These are phyloP conservation scores for Aspidiotus destructor DNA, from an alignment of 2,888 invertebrate genomes.

Conservation along the genomic window DNA sequence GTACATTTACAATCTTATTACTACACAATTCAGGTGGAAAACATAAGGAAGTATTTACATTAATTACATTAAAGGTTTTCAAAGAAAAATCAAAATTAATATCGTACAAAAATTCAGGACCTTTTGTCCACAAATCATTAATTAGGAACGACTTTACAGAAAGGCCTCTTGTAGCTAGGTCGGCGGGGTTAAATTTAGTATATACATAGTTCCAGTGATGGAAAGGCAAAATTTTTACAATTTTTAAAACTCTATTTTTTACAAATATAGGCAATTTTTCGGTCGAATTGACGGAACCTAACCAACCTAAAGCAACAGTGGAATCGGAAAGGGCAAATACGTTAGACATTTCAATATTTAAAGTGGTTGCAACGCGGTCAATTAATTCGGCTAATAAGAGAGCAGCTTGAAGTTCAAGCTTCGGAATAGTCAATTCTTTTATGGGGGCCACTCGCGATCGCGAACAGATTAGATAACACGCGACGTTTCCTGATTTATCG, in stretches of 20 bases:
- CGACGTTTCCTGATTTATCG: constrained; percentile 29
- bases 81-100: not conserved
- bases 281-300: not conserved
- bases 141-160: not conserved
- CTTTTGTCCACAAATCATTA: not conserved
- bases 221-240: not conserved
- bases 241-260: not conserved
- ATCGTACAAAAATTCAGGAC: not conserved
- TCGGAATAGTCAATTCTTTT: constrained; percentile 32
- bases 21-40: no score
- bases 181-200: not conserved
- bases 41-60: not conserved
- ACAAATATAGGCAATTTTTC: constrained; percentile 7
- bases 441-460: constrained; percentile 34
- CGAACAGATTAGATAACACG: constrained; percentile 52
- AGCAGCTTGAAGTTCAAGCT: constrained; percentile 34
- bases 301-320: constrained; percentile 16
- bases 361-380: constrained; percentile 8
- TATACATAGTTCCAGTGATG: not conserved
- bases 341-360: not conserved
- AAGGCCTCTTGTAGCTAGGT: constrained; percentile 2
- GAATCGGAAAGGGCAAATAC: constrained; percentile 19
- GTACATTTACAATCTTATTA: no score
- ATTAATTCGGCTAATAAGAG: constrained; percentile 32
- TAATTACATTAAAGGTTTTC: not conserved